Conservation (phyloP, 2,113 vertebrate genomes). For the Hassar affinis region DNA sequence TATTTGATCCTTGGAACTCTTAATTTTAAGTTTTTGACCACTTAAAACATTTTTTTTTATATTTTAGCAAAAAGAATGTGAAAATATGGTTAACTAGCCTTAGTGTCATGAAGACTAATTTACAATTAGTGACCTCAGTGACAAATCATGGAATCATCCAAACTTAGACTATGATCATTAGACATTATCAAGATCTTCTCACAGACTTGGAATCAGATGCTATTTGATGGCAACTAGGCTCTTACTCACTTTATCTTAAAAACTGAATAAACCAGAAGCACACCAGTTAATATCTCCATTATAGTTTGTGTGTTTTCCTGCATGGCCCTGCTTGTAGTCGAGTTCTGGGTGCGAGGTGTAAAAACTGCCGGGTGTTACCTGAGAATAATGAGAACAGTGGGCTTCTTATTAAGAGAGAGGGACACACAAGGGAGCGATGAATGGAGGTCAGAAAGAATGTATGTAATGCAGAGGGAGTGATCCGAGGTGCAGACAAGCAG, state of each 20-base stretch:
- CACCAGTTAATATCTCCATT: neutral
- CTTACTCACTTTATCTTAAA: neutral
- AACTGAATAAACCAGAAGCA: neutral
- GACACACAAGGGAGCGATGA: neutral
- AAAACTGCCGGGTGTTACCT: slow-evolving; percentile 30
- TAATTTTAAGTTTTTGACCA: neutral
- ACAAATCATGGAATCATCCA: too few relatives aligned
- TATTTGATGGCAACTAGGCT: too few relatives aligned
- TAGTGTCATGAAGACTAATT: neutral
- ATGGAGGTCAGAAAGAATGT: slow-evolving; percentile 14
- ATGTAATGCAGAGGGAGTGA: slow-evolving; percentile 17
- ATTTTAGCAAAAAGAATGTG: neutral
- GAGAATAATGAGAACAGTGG: slow-evolving; percentile 11
- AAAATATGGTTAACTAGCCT: neutral
- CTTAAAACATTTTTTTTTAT: neutral
- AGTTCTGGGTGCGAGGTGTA: slow-evolving; percentile 50
- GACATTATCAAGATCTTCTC: too few relatives aligned
- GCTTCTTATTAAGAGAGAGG: neutral
- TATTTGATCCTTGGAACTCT: neutral
- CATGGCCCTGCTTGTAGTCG: slow-evolving; percentile 1
- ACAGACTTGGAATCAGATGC: too few relatives aligned
- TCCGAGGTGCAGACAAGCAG: neutral
- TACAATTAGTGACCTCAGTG: neutral
- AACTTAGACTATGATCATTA: too few relatives aligned
- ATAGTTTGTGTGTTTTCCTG: neutral